Conservation (phyloP, 2,113 vertebrate genomes). For the Piaya cayana region DNA sequence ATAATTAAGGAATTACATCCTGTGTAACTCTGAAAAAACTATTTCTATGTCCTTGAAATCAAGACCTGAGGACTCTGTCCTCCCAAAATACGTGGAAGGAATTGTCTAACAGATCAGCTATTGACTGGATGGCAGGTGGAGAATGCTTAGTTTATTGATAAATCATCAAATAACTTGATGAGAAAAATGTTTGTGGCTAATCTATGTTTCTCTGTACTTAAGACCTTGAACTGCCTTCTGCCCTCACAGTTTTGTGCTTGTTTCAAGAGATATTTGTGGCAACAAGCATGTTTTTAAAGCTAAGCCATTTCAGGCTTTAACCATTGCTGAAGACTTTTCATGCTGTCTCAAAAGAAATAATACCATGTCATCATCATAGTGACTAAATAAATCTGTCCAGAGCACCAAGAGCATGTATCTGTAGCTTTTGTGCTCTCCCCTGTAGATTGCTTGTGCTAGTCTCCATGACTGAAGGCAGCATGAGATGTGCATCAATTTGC, state of each 20-base stretch:
- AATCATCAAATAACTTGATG: not conserved
- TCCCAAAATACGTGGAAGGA: not conserved
- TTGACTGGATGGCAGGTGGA: not conserved
- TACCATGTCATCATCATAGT: not conserved
- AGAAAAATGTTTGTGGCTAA: not conserved
- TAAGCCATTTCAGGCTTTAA: not conserved
- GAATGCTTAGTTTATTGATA: not conserved
- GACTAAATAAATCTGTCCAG: not conserved
- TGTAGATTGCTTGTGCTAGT: not conserved
- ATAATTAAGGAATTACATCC: not conserved
- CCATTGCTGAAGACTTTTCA: not conserved
- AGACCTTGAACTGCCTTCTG: not conserved
- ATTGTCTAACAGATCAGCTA: not conserved
- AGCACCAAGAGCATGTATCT: fast-evolving
- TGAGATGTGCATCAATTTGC: conserved; percentile 26
- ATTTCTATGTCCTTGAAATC: not conserved
- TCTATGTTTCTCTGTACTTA: not conserved
- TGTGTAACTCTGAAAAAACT: not conserved
- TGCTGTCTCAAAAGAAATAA: not conserved
- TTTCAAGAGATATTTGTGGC: not conserved
- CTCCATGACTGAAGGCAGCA: not conserved
- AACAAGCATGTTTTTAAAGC: not conserved
- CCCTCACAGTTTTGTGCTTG: not conserved
- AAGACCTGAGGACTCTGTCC: not conserved
- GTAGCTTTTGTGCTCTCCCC: not conserved